Evolutionary conservation across 2,888 invertebrate genomes (phyloP), one percentile per base, ranked within the genome.

Genomic region (Macrosoma leucophasiata): DNA sequence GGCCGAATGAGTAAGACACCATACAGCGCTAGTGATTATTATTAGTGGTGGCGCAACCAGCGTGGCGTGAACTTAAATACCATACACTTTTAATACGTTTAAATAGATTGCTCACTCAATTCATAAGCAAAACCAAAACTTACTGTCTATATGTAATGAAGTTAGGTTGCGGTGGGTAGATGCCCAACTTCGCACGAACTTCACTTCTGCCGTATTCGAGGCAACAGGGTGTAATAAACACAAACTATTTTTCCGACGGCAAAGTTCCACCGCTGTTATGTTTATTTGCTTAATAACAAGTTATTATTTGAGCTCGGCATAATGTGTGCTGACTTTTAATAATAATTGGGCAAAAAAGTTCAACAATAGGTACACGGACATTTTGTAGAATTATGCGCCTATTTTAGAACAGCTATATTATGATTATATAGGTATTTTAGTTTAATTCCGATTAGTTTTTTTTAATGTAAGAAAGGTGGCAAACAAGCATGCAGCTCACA

Each of bases 171-270:
- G 43, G 39, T 44, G 36, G 22, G 36, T 26, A 35, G 45, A 52
- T 22, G 22, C 22, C 9, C 21, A 22, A 11, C 13, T 12, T 13
- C 12, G 23, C 23, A 10, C 23, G 13, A 23, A 23, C 13, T 23
- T 25, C 9, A 25, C n/a, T n/a, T 13, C 45, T 52, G 50, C 50
- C 50, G 53, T 55, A 61, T 61, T 60, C 20, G 45, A 46, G 46
- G 52, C 48, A 57, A 55, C 55, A 57, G 52, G 47, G 41, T 50
- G 49, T 52, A 55, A 63, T 59, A 55, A 52, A 54, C 47, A 49
- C 9, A 32, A 33, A 39, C 48, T 49, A 54, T 60, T 58, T 52
- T 54, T 56, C 49, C 48, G 41, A 36, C 43, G 44, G 17, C 41
- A 44, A 49, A 46, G 34, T 52, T 53, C 48, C 50, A 46, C 52